Evolutionary conservation across 2,113 vertebrate species (phyloP).

Genomic region (Leucopsar rothschildi): DNA sequence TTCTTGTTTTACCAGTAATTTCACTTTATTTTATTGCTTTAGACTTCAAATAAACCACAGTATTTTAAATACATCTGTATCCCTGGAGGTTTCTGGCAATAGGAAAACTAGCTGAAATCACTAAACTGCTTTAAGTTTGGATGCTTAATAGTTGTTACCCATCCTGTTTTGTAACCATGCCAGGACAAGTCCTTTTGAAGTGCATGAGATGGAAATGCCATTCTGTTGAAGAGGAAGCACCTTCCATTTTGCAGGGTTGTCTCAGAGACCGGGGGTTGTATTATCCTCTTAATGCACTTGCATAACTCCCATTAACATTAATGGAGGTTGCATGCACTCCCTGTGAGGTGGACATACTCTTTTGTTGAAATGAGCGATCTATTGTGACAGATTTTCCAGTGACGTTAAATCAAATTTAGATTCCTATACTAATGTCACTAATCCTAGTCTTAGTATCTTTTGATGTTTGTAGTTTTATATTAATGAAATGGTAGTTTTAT

Average conservation of each 20-base stretch:
- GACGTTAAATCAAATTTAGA: neutral
- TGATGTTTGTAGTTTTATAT: neutral
- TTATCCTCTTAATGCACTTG: constrained; percentile 58
- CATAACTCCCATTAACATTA: constrained; percentile 55
- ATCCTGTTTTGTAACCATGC: neutral
- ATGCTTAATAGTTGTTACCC: neutral
- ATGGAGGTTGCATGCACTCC: constrained; percentile 22
- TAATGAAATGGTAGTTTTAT: neutral
- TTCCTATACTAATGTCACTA: neutral
- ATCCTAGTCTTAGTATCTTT: neutral
- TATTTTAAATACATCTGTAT: neutral
- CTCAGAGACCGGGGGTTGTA: constrained; percentile 28
- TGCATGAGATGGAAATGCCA: constrained; percentile 3
- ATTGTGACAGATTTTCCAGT: constrained; percentile 21
- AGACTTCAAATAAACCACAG: constrained; percentile 7
- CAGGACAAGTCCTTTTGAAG: constrained; percentile 33
- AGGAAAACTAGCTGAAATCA: neutral
- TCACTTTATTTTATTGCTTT: neutral
- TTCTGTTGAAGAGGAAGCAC: constrained; percentile 15
- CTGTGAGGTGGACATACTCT: constrained; percentile 12
- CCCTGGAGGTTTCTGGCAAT: neutral
- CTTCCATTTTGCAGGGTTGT: constrained; percentile 20
- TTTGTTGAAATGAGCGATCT: constrained; percentile 8
- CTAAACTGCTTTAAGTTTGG: neutral
- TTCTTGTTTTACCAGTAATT: constrained; percentile 8